phyloP scores from a whole-genome alignment of 2,797 vertebrate species.

The Oryzias sinensis region DNA sequence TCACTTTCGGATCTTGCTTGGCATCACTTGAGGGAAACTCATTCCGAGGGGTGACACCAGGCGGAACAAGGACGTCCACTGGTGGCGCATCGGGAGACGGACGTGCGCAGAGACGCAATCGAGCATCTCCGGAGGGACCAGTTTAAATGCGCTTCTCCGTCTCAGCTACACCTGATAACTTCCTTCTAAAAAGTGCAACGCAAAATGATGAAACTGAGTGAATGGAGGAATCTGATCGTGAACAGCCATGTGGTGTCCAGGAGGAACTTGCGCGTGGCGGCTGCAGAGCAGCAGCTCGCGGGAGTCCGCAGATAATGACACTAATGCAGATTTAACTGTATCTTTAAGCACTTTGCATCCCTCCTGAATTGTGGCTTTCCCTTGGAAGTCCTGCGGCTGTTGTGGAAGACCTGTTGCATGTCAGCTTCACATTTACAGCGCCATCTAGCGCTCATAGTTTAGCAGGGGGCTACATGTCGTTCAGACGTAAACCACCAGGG shows the following conservation, averaged over 20 bases:
- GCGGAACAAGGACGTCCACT: conserved; percentile 87
- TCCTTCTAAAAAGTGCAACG: neutral
- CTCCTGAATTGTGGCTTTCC: neutral
- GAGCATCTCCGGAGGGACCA: neutral
- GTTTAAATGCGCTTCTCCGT: neutral
- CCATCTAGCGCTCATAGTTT: conserved; percentile 31
- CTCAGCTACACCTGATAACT: neutral
- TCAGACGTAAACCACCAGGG: conserved; percentile 22
- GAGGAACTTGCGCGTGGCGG: neutral
- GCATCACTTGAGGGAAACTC: conserved; percentile 80
- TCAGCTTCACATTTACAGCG: conserved; percentile 21
- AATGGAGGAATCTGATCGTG: neutral
- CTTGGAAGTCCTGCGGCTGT: neutral
- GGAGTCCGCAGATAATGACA: neutral
- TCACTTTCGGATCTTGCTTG: conserved; percentile 61
- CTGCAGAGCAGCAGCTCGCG: neutral
- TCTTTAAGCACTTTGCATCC: neutral
- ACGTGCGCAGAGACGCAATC: neutral
- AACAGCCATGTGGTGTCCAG: too few relatives aligned
- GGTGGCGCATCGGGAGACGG: conserved; percentile 71
- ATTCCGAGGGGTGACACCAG: conserved; percentile 77
- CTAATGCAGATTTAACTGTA: too few relatives aligned
- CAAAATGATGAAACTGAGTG: neutral
- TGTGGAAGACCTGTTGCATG: conserved; percentile 43
- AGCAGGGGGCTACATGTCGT: neutral